Conservation (phyloP, 2,888 invertebrate species). For the Metallyticus violacea region DNA sequence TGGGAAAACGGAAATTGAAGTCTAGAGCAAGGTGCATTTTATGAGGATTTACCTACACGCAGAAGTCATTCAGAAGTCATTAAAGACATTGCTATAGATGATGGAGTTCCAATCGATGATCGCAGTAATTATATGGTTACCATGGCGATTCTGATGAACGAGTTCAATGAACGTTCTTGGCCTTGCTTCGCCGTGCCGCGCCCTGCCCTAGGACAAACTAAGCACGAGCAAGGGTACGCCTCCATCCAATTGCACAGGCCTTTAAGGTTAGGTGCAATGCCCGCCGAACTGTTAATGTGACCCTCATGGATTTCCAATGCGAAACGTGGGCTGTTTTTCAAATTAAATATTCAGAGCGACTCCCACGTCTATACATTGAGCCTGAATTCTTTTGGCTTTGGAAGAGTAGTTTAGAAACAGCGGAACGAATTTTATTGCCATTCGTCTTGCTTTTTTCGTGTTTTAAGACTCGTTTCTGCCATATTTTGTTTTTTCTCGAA, state of each 20-base stretch:
- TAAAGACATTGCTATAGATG: neutral
- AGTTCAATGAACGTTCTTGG: constrained; percentile 9
- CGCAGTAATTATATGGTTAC: too few relatives aligned
- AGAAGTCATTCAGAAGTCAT: too few relatives aligned
- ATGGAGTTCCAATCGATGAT: neutral
- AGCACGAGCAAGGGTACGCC: neutral
- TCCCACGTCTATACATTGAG: neutral
- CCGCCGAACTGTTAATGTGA: neutral
- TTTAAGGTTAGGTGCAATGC: neutral
- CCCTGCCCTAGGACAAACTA: neutral
- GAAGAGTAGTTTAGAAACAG: neutral
- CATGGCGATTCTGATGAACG: neutral
- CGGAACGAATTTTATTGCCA: neutral
- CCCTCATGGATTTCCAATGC: too few relatives aligned
- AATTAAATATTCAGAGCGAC: neutral
- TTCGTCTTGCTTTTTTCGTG: too few relatives aligned
- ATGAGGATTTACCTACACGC: too few relatives aligned
- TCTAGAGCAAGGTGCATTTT: too few relatives aligned
- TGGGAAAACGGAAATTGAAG: too few relatives aligned
- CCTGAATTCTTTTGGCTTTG: too few relatives aligned
- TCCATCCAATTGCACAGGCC: neutral
- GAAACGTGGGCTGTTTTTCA: too few relatives aligned
- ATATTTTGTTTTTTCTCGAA: too few relatives aligned
- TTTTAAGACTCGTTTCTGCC: too few relatives aligned
- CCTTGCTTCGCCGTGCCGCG: constrained; percentile 1